These are phyloP conservation scores for Petrocephalus sullivani DNA, from an alignment of 2,797 vertebrate species.

Conservation along the genomic window DNA sequence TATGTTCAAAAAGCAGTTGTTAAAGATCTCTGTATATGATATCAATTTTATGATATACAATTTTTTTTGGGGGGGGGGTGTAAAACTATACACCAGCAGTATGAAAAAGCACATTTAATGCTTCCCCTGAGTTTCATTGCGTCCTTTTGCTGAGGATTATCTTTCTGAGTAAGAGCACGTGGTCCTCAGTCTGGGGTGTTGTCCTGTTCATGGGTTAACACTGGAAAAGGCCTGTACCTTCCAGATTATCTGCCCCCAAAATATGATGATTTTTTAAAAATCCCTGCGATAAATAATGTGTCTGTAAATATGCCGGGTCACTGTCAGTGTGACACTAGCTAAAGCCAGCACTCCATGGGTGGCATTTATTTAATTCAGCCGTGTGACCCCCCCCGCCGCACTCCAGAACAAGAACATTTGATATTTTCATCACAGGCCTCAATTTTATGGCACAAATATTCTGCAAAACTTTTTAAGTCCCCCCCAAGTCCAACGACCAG, in stretches of 20 bases:
- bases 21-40: background rate
- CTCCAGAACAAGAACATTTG: background rate
- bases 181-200: background rate
- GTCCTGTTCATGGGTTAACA: background rate
- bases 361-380: background rate
- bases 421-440: background rate
- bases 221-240: background rate
- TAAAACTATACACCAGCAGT: background rate
- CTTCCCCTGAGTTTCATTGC: background rate
- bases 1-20: background rate
- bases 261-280: background rate
- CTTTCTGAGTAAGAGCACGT: background rate
- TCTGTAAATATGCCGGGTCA: background rate
- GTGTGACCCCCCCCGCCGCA: background rate
- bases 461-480: background rate
- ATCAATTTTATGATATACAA: background rate
- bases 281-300: background rate
- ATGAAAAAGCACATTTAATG: background rate
- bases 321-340: background rate
- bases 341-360: background rate
- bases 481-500: background rate
- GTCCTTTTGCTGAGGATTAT: background rate
- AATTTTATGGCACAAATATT: background rate
- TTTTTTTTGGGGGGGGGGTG: background rate
- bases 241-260: background rate